phyloP scores from a whole-genome alignment of 2,797 vertebrate species.

The Protonibea diacanthus region DNA sequence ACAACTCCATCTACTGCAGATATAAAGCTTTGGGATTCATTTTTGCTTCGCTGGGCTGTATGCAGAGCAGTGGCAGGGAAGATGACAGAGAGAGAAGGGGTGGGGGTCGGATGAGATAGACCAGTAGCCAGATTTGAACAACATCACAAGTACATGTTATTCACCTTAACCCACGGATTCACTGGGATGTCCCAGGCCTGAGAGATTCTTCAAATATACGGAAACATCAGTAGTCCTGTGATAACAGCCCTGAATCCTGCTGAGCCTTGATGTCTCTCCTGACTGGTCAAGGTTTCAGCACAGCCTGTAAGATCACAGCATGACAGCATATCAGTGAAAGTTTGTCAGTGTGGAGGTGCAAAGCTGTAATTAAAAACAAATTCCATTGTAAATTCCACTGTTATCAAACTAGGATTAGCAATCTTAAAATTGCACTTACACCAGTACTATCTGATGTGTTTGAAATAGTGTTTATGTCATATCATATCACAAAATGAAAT shows the following conservation, averaged over 20 bases:
- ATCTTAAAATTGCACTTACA: not conserved
- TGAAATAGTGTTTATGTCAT: not conserved
- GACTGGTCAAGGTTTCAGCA: constrained; percentile 22
- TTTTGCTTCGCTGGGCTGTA: constrained; percentile 56
- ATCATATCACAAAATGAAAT: not conserved
- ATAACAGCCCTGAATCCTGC: constrained; percentile 36
- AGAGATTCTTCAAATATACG: constrained; percentile 23
- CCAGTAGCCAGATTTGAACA: constrained; percentile 52
- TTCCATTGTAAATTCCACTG: not conserved
- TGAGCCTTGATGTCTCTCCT: constrained; percentile 29
- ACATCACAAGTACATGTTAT: constrained; percentile 58
- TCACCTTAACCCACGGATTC: constrained; percentile 61
- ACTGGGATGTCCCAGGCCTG: constrained; percentile 55
- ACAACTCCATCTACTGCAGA: constrained; percentile 66
- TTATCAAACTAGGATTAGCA: not conserved
- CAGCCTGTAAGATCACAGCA: constrained; percentile 37
- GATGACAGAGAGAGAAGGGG: constrained; percentile 17
- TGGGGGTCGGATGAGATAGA: constrained; percentile 8
- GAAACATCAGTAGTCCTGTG: constrained; percentile 16
- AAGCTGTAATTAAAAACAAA: constrained; percentile 28
- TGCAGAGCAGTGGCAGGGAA: constrained; percentile 48
- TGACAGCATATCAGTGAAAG: constrained; percentile 37
- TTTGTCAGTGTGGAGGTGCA: constrained; percentile 38
- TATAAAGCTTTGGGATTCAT: constrained; percentile 52
- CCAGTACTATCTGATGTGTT: not conserved